Evolutionary conservation across 2,888 invertebrate genomes (phyloP), one percentile per base, ranked within the genome.

Genomic region (Eupithecia centaureata): DNA sequence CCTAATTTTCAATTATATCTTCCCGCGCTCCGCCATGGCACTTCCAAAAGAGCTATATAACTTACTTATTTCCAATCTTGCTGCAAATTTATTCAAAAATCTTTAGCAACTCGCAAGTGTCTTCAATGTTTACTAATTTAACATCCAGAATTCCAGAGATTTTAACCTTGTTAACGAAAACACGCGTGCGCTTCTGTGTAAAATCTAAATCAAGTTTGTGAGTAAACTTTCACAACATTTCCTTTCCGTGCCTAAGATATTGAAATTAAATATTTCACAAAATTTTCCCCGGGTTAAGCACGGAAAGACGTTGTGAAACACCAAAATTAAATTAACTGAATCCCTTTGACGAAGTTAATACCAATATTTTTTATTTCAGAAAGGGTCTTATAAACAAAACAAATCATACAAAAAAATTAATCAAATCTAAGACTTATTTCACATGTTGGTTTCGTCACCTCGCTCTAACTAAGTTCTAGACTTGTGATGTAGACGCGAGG

Each of bases 281-380:
- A 76, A 87, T 87, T 86, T 86, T 85, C 87, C 83, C 81, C 80
- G 77, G 83, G 81, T 81, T 82, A 80, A 82, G 81, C 80, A 83
- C 76, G 78, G 78, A 79, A 85, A 82, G 84, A 82, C 84, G 84
- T 84, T 80, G 82, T 80, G 77, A 81, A 87, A 87, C 87, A 86
- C 82, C 79, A 83, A 86, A 87, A 88, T 87, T 87, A 84, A 88
- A 88, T 88, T 88, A 88, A 83, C 84, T 81, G 83, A 86, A 85
- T 86, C 87, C 85, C 85, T 87, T 87, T 87, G 87, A 87, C 83
- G 82, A 86, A 88, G 82, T 89, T 88, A 77, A 79, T 86, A 86
- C n/a, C n/a, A n/a, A n/a, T n/a, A n/a, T n/a, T n/a, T n/a, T n/a
- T n/a, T n/a, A n/a, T n/a, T n/a, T n/a, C n/a, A n/a, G n/a, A n/a